Percentiles rank a stretch among this genome's conserved stretches.
These are phyloP conservation scores for Cichlasoma orientale DNA, from an alignment of 2,797 vertebrate species.

Conservation along the genomic window DNA sequence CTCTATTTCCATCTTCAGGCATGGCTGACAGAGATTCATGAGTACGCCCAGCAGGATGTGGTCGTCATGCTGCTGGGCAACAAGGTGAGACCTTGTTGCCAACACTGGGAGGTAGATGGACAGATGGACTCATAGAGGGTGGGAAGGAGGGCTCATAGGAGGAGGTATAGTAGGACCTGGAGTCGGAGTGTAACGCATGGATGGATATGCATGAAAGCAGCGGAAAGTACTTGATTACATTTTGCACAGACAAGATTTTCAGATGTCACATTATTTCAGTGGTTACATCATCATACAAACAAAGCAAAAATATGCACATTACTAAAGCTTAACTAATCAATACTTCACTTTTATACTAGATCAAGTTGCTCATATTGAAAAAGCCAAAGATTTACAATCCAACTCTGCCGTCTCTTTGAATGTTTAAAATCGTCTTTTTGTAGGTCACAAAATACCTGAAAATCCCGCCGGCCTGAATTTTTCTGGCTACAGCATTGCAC, in stretches of 20 bases:
- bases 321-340: not conserved
- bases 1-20: slow-evolving; percentile 73
- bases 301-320: not conserved
- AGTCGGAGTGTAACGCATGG: not conserved
- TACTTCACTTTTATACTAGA: not conserved
- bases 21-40: slow-evolving; percentile 94
- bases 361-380: not conserved
- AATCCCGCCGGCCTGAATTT: too few relatives aligned
- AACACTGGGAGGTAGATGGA: slow-evolving; percentile 31
- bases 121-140: slow-evolving; percentile 59
- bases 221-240: not conserved
- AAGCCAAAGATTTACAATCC: not conserved
- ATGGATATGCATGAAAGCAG: slow-evolving; percentile 16
- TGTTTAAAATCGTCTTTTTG: too few relatives aligned
- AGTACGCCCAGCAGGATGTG: slow-evolving; percentile 92
- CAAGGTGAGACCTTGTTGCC: slow-evolving; percentile 83
- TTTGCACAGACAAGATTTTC: not conserved
- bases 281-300: not conserved
- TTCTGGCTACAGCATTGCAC: too few relatives aligned
- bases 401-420: too few relatives aligned
- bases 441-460: too few relatives aligned
- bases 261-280: not conserved
- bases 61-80: slow-evolving; percentile 96
- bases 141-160: slow-evolving; percentile 21
- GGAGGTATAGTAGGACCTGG: not conserved